Percentiles rank a stretch among this genome's conserved stretches.
Evolutionary conservation across 2,797 vertebrate species (phyloP).

Genomic region (Mergus octosetaceus): DNA sequence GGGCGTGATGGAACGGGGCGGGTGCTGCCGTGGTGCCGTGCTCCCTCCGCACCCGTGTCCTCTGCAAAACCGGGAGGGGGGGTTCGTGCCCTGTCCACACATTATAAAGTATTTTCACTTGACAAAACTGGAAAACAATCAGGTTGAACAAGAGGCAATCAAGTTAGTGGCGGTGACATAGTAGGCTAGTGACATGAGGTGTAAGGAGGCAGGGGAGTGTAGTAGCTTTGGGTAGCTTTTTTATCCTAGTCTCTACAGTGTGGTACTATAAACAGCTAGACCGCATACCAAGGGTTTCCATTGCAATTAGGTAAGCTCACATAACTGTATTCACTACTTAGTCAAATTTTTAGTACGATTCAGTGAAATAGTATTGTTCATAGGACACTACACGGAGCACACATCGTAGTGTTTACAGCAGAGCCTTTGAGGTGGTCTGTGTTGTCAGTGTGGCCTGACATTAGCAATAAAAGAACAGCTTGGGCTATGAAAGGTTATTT

Average conservation of each 20-base stretch:
- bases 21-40: rapidly evolving
- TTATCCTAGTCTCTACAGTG: not conserved
- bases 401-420: not conserved
- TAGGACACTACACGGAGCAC: rapidly evolving
- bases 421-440: not conserved
- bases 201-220: not conserved
- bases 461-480: not conserved
- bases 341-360: not conserved
- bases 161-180: not conserved
- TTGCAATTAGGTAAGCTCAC: not conserved
- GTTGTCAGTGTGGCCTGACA: not conserved
- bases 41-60: rapidly evolving
- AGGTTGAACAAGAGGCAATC: not conserved
- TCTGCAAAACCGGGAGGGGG: no score
- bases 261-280: not conserved
- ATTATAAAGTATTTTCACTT: not conserved
- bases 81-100: rapidly evolving
- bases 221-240: not conserved
- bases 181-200: not conserved
- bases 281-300: not conserved
- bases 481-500: not conserved
- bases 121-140: not conserved
- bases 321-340: not conserved
- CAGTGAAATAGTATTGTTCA: not conserved
- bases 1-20: rapidly evolving